Percentiles rank a stretch among this genome's conserved stretches.
These are phyloP conservation scores for Rhinichthys osculus DNA, from an alignment of 2,797 vertebrate genomes.

Conservation along the genomic window DNA sequence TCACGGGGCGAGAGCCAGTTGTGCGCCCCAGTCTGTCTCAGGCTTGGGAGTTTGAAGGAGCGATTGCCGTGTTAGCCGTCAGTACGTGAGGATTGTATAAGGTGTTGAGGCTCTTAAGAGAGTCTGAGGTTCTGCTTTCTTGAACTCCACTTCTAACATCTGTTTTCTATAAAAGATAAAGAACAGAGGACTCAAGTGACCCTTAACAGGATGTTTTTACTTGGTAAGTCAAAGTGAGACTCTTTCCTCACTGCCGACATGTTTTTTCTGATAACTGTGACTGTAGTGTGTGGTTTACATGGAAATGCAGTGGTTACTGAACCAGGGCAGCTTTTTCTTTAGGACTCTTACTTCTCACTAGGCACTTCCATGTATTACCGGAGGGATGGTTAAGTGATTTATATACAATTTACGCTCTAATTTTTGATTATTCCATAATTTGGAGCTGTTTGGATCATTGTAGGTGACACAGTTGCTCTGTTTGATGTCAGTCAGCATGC, in stretches of 20 bases:
- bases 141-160: constrained; percentile 46
- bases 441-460: constrained; percentile 20
- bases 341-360: constrained; percentile 31
- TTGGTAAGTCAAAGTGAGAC: constrained; percentile 75
- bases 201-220: constrained; percentile 76
- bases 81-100: constrained; percentile 10
- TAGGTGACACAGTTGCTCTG: background rate
- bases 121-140: constrained; percentile 36
- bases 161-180: constrained; percentile 36
- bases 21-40: constrained; percentile 59
- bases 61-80: background rate
- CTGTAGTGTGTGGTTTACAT: constrained; percentile 39
- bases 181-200: constrained; percentile 33
- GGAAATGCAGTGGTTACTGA: constrained; percentile 44
- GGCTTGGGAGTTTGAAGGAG: constrained; percentile 10
- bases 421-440: constrained; percentile 46
- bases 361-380: constrained; percentile 39
- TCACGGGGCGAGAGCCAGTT: constrained; percentile 78
- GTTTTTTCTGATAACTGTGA: constrained; percentile 28
- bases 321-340: constrained; percentile 50
- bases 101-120: constrained; percentile 22
- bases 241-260: constrained; percentile 38
- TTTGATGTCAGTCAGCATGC: background rate
- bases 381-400: constrained; percentile 32
- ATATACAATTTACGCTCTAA: constrained; percentile 44